Conservation (phyloP, 2,113 vertebrate species). For the Limanda limanda region DNA sequence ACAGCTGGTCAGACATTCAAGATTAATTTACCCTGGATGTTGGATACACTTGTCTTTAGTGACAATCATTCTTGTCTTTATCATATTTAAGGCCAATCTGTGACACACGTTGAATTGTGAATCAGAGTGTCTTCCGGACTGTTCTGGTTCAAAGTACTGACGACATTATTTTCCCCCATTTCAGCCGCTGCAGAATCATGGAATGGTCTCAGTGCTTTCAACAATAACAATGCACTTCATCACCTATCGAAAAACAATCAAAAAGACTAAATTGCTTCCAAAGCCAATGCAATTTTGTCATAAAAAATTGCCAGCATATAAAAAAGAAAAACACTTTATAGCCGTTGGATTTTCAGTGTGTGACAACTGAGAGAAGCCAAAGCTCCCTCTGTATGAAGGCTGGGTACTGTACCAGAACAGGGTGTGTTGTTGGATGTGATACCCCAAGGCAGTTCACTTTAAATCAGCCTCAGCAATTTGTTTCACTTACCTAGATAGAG, state of each 20-base stretch:
- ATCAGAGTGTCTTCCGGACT: neutral
- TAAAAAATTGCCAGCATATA: neutral
- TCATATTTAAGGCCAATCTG: neutral
- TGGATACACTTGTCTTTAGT: no score
- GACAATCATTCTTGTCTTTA: no score
- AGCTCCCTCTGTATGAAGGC: constrained; percentile 13
- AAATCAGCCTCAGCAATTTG: constrained; percentile 62
- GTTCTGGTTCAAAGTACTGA: neutral
- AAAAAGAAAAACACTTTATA: neutral
- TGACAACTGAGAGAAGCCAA: constrained; percentile 8
- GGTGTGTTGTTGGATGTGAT: constrained; percentile 34
- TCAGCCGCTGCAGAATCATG: neutral
- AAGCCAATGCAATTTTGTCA: neutral
- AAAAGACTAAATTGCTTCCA: neutral
- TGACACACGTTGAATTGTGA: neutral
- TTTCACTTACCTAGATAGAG: constrained; percentile 81
- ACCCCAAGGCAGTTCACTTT: constrained; percentile 56
- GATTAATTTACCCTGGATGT: no score
- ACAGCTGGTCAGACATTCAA: neutral
- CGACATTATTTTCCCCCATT: neutral
- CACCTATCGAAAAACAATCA: constrained; percentile 1
- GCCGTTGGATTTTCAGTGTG: constrained; percentile 14
- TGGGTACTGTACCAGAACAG: constrained; percentile 57
- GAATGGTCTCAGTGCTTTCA: neutral
- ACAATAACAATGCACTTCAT: constrained; percentile 8